Percentiles rank a stretch among this genome's conserved stretches.
These are phyloP conservation scores for Dicrostonyx torquatus DNA, from an alignment of 2,797 vertebrate genomes.

Conservation along the genomic window DNA sequence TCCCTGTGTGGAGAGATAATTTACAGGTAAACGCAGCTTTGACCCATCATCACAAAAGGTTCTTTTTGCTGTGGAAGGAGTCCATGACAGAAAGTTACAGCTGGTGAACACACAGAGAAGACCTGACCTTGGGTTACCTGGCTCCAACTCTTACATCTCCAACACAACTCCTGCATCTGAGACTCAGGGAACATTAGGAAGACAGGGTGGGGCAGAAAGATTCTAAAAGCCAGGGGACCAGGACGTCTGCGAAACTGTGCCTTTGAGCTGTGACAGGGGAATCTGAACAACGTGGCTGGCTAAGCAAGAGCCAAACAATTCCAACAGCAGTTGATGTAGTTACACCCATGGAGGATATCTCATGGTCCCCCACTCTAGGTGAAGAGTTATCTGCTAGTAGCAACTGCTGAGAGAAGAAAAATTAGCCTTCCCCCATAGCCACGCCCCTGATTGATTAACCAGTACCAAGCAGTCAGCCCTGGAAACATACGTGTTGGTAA, in stretches of 20 bases:
- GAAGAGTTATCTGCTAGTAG: background rate
- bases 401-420: background rate
- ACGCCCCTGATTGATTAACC: background rate
- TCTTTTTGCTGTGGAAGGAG: background rate
- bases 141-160: no score
- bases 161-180: no score
- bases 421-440: background rate
- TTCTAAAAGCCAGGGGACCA: background rate
- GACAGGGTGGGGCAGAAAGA: background rate
- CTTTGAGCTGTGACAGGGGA: background rate
- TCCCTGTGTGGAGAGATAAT: background rate
- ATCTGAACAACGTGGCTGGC: background rate
- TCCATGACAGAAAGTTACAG: background rate
- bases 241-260: background rate
- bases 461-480: background rate
- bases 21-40: background rate
- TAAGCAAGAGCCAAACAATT: background rate
- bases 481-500: background rate
- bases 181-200: background rate
- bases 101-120: background rate
- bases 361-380: background rate
- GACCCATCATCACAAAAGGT: background rate
- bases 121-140: background rate
- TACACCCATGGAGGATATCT: background rate
- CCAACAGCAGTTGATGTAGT: background rate